Conservation (phyloP, 2,113 vertebrate species). For the Oenanthe melanoleuca region DNA sequence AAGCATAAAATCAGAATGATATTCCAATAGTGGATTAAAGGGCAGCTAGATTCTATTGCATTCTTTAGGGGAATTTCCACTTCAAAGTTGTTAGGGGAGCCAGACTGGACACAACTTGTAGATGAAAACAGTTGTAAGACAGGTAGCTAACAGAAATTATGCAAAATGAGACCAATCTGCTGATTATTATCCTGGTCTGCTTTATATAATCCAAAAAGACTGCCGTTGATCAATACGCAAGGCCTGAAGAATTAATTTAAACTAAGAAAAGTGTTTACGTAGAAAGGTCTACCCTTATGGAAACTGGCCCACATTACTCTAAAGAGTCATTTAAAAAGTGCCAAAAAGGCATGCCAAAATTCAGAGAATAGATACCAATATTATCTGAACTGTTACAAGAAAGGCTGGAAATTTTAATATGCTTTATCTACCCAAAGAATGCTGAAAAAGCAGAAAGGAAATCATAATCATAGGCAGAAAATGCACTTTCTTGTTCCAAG, state of each 20-base stretch:
- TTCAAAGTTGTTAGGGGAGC: not conserved
- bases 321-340: not conserved
- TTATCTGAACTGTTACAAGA: not conserved
- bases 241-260: not conserved
- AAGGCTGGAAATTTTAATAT: not conserved
- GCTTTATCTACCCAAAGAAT: not conserved
- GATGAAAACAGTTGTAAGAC: not conserved
- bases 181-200: not conserved
- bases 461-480: not conserved
- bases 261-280: not conserved
- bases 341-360: not conserved
- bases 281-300: not conserved
- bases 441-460: not conserved
- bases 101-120: not conserved
- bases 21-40: not conserved
- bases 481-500: not conserved
- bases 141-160: not conserved
- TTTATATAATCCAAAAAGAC: not conserved
- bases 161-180: not conserved
- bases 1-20: not conserved
- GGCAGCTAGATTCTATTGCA: not conserved
- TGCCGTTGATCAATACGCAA: not conserved
- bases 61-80: not conserved
- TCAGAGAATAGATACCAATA: not conserved
- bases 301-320: not conserved